Conservation (phyloP, 2,113 vertebrate genomes). For the Anguilla japonica region DNA sequence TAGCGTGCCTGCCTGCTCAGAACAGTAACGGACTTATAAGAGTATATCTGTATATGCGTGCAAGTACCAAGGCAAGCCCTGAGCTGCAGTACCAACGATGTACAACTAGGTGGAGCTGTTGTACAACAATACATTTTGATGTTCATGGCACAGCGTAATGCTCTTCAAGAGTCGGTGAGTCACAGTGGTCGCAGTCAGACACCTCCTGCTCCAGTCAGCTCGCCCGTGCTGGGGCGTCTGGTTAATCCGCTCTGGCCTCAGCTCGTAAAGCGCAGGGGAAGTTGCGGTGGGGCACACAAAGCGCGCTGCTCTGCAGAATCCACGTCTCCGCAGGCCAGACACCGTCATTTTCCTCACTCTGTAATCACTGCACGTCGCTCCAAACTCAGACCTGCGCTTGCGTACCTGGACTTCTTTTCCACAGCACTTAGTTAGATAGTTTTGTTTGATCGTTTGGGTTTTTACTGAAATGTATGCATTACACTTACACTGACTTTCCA, state of each 20-base stretch:
- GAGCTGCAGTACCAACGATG: constrained; percentile 23
- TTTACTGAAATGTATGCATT: too few relatives aligned
- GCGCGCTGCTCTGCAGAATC: not conserved
- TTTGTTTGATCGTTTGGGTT: not conserved
- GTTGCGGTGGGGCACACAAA: not conserved
- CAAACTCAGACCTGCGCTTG: not conserved
- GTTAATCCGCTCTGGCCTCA: not conserved
- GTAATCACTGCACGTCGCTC: not conserved
- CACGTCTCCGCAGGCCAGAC: not conserved
- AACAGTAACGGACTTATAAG: not conserved
- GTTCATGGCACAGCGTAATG: not conserved
- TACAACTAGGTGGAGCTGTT: constrained; percentile 53
- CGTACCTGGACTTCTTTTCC: not conserved
- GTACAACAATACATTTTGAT: not conserved
- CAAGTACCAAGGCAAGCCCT: not conserved
- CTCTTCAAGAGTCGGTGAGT: not conserved
- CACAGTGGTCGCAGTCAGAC: not conserved
- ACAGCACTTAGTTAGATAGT: not conserved
- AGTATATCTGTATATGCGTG: not conserved
- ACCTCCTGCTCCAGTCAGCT: not conserved
- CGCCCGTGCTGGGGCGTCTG: not conserved
- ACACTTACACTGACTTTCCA: too few relatives aligned
- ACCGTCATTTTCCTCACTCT: not conserved
- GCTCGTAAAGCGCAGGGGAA: too few relatives aligned
- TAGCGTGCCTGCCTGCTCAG: not conserved